Conservation (phyloP, 2,888 invertebrate species). For the Nudaria mundana region DNA sequence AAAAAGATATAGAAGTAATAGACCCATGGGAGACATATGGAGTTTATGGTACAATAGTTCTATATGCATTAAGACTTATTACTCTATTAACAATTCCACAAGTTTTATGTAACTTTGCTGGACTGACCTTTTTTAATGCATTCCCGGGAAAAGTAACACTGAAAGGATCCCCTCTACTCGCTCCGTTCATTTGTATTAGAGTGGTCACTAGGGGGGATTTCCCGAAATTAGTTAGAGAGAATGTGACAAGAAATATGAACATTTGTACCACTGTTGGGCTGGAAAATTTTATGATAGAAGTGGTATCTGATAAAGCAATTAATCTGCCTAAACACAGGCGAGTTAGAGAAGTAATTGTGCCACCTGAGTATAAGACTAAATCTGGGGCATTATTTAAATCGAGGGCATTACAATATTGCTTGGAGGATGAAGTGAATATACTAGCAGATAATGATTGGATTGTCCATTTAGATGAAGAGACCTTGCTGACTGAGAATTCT, state of each 20-base stretch:
- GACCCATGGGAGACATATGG: conserved; percentile 94
- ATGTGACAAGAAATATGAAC: conserved; percentile 93
- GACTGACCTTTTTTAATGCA: conserved; percentile 94
- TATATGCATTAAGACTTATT: conserved; percentile 89
- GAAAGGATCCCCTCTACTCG: conserved; percentile 94
- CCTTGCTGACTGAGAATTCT: conserved; percentile 94
- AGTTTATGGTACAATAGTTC: conserved; percentile 84
- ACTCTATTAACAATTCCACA: conserved; percentile 94
- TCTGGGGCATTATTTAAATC: conserved; percentile 97
- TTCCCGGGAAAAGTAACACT: conserved; percentile 95
- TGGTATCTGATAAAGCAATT: conserved; percentile 95
- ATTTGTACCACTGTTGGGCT: conserved; percentile 93
- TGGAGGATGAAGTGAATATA: conserved; percentile 93
- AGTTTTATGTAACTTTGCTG: conserved; percentile 93
- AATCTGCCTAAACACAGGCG: conserved; percentile 89
- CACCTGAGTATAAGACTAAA: conserved; percentile 91
- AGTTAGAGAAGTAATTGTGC: conserved; percentile 94
- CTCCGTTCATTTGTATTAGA: conserved; percentile 96
- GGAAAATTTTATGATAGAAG: conserved; percentile 97
- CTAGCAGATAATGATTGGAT: conserved; percentile 96
- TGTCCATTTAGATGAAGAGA: conserved; percentile 98
- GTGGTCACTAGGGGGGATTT: conserved; percentile 97
- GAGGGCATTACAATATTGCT: conserved; percentile 96
- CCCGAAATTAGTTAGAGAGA: conserved; percentile 92
- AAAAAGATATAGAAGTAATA: conserved; percentile 79